phyloP scores from a whole-genome alignment of 2,888 invertebrate genomes.

The Tupiocoris notatus region DNA sequence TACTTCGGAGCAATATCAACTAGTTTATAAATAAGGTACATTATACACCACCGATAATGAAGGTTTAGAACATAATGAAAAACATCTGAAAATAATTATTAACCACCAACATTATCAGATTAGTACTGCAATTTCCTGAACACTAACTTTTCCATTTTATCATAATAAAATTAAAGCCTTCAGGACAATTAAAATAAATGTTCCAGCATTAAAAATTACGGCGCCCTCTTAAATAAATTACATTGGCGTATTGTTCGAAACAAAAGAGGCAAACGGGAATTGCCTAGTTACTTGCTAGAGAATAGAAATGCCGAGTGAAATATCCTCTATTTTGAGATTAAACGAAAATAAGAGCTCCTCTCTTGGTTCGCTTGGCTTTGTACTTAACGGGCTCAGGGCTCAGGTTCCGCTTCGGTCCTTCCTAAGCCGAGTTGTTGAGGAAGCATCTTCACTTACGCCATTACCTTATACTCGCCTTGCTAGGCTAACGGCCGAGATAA shows the following conservation, averaged over 20 bases:
- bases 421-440: background rate
- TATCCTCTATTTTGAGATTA: background rate
- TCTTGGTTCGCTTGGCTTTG: background rate
- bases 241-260: background rate
- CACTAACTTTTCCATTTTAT: too few species aligned
- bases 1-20: too few species aligned
- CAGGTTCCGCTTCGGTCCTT: background rate
- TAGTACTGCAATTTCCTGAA: too few species aligned
- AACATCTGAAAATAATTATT: too few species aligned
- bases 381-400: background rate
- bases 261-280: background rate
- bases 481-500: background rate
- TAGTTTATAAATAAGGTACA: too few species aligned
- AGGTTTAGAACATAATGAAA: too few species aligned
- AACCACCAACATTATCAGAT: too few species aligned
- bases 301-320: background rate
- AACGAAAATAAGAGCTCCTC: background rate
- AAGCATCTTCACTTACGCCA: background rate
- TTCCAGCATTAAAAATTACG: too few species aligned
- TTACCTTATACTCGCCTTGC: background rate
- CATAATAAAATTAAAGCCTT: too few species aligned
- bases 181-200: too few species aligned
- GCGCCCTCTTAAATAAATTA: too few species aligned
- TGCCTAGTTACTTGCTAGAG: background rate
- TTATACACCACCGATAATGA: too few species aligned